Conservation (phyloP, 1,140 invertebrate genomes). For the Bombus soroeensis region DNA sequence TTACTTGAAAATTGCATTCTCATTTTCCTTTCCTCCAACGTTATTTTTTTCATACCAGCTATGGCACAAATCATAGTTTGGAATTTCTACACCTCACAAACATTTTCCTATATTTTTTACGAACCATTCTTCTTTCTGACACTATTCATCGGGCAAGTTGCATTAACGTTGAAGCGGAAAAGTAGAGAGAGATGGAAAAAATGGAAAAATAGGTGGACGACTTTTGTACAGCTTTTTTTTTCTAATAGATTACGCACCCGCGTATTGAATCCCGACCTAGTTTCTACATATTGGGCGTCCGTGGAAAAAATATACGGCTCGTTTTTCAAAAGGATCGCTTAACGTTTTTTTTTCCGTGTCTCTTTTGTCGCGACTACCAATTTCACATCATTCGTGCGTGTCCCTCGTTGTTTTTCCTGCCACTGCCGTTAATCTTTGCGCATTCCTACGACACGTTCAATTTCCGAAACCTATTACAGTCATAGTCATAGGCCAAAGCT, state of each 20-base stretch:
- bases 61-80: not conserved
- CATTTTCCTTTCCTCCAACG: not conserved
- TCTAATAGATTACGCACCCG: not conserved
- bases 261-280: not conserved
- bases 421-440: not conserved
- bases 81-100: not conserved
- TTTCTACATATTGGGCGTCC: not conserved
- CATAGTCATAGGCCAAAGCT: not conserved
- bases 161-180: not conserved
- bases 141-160: not conserved
- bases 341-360: slow-evolving; percentile 2
- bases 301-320: not conserved
- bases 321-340: slow-evolving; percentile 9
- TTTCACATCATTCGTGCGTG: not conserved
- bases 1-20: not conserved
- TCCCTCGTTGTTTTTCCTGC: not conserved
- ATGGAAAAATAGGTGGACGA: not conserved
- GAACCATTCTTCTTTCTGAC: not conserved
- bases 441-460: not conserved
- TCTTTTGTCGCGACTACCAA: not conserved
- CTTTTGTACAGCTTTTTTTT: not conserved
- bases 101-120: not conserved
- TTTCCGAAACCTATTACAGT: not conserved
- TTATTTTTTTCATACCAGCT: not conserved
- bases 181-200: not conserved